Conservation (phyloP, 2,797 vertebrate species). For the Xenops minutus region DNA sequence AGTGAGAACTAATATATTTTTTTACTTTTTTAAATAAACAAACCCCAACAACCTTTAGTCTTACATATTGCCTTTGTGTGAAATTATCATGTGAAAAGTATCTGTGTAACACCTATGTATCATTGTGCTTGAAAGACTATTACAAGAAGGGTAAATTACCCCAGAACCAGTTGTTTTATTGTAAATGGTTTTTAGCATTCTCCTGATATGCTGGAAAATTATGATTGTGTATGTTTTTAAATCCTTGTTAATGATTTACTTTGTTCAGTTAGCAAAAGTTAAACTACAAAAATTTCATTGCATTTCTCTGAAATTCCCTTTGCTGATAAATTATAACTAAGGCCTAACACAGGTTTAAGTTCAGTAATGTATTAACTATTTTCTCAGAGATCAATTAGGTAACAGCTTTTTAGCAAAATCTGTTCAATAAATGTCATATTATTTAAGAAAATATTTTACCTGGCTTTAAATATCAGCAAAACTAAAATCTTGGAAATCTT, state of each 20-base stretch:
- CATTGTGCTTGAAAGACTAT: not conserved
- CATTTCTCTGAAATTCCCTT: not conserved
- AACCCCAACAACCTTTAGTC: not conserved
- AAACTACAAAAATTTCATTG: not conserved
- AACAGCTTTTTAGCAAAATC: not conserved
- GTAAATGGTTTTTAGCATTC: not conserved
- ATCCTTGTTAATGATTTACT: conserved; percentile 49
- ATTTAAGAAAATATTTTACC: not conserved
- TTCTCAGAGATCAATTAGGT: not conserved
- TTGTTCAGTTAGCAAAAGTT: not conserved
- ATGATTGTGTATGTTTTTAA: not conserved
- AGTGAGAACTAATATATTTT: not conserved
- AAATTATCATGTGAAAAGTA: not conserved
- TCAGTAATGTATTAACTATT: not conserved
- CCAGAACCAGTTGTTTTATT: not conserved
- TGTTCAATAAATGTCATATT: not conserved
- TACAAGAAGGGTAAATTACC: not conserved
- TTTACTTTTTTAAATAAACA: not conserved
- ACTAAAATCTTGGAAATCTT: not conserved
- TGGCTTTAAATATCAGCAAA: not conserved
- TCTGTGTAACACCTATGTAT: not conserved
- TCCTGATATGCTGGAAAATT: not conserved
- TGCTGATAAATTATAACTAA: not conserved
- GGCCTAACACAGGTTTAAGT: not conserved
- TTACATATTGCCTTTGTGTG: not conserved